Evolutionary conservation across 1,140 invertebrate species (phyloP), one percentile per base, ranked within the genome.

Genomic region (Zaprionus davidi): DNA sequence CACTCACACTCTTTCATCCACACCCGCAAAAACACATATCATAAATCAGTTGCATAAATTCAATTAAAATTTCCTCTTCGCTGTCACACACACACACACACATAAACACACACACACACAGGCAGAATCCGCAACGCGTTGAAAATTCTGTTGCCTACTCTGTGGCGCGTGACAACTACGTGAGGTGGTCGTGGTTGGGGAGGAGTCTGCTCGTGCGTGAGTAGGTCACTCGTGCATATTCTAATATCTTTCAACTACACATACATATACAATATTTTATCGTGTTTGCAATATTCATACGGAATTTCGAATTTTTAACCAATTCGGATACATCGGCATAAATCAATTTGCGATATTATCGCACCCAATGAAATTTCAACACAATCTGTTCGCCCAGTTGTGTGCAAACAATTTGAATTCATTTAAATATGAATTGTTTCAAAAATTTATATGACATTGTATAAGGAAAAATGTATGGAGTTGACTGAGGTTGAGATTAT

Each of bases 41-140:
- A 72, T 72, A 72, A 72, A 72, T 67, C 69, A 72, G 38, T 31
- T 55, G 74, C 62, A 76, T 46, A 62, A 66, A 76, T 76, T 76
- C 57, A 72, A 76, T 72, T 62, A 72, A 65, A 71, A 60, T 65
- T 69, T 38, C 20, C 58, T 11, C 51, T n/a, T 26, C 22, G 12
- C 38, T 49, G 11, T 51, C 46, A 65, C 28, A 28, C 7, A 71
- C 9, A 56, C 31, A 26, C 46, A 62, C 34, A 26, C 5, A 26
- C 5, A 28, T 2, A 9, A 0, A 49, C 28, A 46, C 20, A 38
- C 44, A 20, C n/a, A 38, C 12, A 51, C n/a, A 41, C 5, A 41
- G 5, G 1, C 7, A 20, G 2, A 36, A 58, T 22, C 7, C 17
- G 28, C 28, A 51, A 51, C 17, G 20, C 34, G 36, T 51, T 26